Evolutionary conservation across 2,113 vertebrate genomes (phyloP).

Genomic region (Telmatochromis bifrenatus): DNA sequence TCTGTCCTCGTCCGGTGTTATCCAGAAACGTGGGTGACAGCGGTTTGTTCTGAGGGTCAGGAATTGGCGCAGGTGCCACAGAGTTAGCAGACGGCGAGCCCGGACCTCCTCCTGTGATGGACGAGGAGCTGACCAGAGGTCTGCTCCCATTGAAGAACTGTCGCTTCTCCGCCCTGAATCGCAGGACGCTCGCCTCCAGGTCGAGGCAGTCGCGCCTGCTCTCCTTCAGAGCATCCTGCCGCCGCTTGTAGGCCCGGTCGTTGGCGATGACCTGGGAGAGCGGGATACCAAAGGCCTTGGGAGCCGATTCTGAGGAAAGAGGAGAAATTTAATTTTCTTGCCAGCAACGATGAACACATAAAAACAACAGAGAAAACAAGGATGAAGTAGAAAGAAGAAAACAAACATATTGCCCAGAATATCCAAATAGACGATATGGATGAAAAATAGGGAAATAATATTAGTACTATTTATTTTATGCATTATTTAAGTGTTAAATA

Average conservation of each 20-base stretch:
- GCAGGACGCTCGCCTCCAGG: constrained; percentile 76
- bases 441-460: neutral
- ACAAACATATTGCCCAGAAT: neutral
- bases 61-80: constrained; percentile 7
- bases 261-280: constrained; percentile 78
- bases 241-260: constrained; percentile 67
- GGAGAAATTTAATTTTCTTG: neutral
- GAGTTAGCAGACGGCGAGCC: constrained; percentile 20
- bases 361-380: neutral
- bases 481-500: neutral
- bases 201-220: constrained; percentile 79
- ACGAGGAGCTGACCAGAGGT: neutral
- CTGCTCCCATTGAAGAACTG: constrained; percentile 56
- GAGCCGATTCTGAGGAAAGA: constrained; percentile 58
- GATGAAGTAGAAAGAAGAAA: neutral
- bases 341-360: neutral
- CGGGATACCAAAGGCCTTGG: constrained; percentile 79
- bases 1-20: constrained; percentile 64
- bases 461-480: neutral
- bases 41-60: constrained; percentile 47
- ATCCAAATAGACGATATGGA: neutral
- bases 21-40: constrained; percentile 51
- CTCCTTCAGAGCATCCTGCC: constrained; percentile 72
- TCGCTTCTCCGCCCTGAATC: constrained; percentile 74
- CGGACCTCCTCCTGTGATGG: neutral